Conservation (phyloP, 2,888 invertebrate species). For the Cantharis rustica region DNA sequence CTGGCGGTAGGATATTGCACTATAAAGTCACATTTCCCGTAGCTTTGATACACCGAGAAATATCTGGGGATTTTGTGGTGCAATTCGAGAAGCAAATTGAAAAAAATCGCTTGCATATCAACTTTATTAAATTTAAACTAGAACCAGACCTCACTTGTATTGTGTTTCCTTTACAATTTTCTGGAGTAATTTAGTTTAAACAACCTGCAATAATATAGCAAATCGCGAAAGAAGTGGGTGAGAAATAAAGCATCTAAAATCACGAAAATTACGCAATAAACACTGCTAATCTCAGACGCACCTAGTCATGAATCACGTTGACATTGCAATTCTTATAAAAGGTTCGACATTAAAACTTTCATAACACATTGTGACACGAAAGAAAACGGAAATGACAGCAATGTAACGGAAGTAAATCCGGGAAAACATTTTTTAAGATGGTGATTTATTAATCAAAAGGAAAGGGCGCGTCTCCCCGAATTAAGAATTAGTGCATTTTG, state of each 20-base stretch:
- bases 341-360: constrained; percentile 47
- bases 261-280: constrained; percentile 33
- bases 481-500: constrained; percentile 52
- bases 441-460: constrained; percentile 54
- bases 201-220: constrained; percentile 22
- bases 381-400: constrained; percentile 52
- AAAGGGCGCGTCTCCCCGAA: constrained; percentile 53
- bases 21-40: constrained; percentile 44
- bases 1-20: constrained; percentile 43
- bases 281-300: constrained; percentile 19
- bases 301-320: constrained; percentile 49
- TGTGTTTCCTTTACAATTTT: constrained; percentile 9
- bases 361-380: constrained; percentile 53
- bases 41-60: constrained; percentile 38
- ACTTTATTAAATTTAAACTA: constrained; percentile 42
- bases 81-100: constrained; percentile 43
- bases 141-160: constrained; percentile 19
- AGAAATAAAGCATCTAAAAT: constrained; percentile 33
- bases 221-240: constrained; percentile 26
- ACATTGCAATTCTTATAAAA: constrained; percentile 53
- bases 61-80: constrained; percentile 44
- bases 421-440: constrained; percentile 53
- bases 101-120: constrained; percentile 43
- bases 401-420: constrained; percentile 51
- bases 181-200: constrained; percentile 21